These are phyloP conservation scores for Scaptomyza parva DNA, from an alignment of 2,888 invertebrate genomes.

Conservation along the genomic window DNA sequence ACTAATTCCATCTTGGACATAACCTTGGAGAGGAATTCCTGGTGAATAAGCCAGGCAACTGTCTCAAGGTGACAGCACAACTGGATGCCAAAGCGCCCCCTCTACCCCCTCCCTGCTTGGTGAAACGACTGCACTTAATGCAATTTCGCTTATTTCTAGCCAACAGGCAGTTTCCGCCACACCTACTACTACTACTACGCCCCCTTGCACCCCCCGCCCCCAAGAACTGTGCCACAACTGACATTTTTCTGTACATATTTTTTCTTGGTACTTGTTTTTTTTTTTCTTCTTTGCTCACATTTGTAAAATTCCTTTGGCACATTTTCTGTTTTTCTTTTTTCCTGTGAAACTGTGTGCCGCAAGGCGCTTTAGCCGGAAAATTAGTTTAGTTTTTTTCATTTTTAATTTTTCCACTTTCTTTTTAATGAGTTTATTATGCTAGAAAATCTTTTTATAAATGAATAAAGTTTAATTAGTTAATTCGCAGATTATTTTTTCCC, in stretches of 20 bases:
- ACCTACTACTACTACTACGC: not conserved
- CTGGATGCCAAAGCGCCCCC: constrained; percentile 24
- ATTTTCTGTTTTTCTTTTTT: constrained; percentile 5
- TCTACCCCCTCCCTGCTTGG: not conserved
- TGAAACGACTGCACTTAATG: constrained; percentile 58
- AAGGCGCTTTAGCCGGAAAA: constrained; percentile 16
- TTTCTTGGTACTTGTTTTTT: constrained; percentile 32
- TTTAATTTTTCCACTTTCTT: constrained; percentile 3
- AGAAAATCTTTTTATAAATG: constrained; percentile 3
- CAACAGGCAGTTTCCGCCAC: constrained; percentile 20
- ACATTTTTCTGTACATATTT: constrained; percentile 23
- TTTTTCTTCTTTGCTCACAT: constrained; percentile 8
- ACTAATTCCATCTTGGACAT: constrained; percentile 48
- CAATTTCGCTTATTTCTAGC: constrained; percentile 54
- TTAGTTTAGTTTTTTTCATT: constrained; percentile 9
- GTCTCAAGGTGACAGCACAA: constrained; percentile 46
- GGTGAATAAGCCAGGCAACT: constrained; percentile 28
- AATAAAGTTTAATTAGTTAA: not conserved
- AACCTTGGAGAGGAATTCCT: constrained; percentile 54
- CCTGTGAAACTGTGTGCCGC: constrained; percentile 4
- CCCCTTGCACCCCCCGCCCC: no score
- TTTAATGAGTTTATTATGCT: constrained; percentile 20
- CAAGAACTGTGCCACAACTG: not conserved
- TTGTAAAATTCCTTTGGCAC: constrained; percentile 24
- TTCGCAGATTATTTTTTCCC: no score